Evolutionary conservation across 2,888 invertebrate species (phyloP), one percentile per base, ranked within the genome.

Genomic region (Cheilosia grossa): DNA sequence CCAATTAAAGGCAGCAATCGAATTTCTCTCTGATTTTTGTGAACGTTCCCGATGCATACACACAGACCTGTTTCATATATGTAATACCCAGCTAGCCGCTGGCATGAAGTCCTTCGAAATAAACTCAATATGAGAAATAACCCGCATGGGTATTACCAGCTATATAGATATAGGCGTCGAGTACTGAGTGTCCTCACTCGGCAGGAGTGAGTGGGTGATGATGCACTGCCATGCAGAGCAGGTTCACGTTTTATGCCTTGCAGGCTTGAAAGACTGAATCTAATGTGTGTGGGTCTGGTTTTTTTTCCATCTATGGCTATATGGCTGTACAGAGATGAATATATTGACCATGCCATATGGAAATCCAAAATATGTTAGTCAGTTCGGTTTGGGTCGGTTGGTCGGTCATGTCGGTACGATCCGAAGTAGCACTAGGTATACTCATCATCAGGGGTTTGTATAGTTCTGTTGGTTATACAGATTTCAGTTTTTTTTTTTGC

Each of bases 1-100:
- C 83, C 83, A 83, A 83, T 83, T 83, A 83, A 80, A 80, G 64
- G 74, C 79, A 80, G 80, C 79, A 83, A 80, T 83, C 80, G 79
- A 83, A 70, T 83, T 80, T 73, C 83, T 74, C 80, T 80, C 63
- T 83, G 83, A 83, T 83, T 83, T 83, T 83, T 80, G 40, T 64
- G 30, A 59, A 51, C 30, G 9, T 64, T 42, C 66, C 64, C 64
- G 63, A 42, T 63, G 64, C 53, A 56, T 30, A 54, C 27, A 59
- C 40, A 27, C 37, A 69, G 54, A 2, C 9, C 30, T 30, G 47
- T 47, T 49, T 2, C 2, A 67, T 44, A 30, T 37, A 33, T 7
- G 17, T 21, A 51, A 51, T 21, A 13, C 2, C 10, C 24, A 51
- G 27, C 4, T 69, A 40, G 73, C 83, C 69, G 54, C 64, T 69